A percentile compares a stretch with the other conserved stretches of the same genome.
phyloP scores from a whole-genome alignment of 2,113 vertebrate genomes.

The Xenopus borealis region DNA sequence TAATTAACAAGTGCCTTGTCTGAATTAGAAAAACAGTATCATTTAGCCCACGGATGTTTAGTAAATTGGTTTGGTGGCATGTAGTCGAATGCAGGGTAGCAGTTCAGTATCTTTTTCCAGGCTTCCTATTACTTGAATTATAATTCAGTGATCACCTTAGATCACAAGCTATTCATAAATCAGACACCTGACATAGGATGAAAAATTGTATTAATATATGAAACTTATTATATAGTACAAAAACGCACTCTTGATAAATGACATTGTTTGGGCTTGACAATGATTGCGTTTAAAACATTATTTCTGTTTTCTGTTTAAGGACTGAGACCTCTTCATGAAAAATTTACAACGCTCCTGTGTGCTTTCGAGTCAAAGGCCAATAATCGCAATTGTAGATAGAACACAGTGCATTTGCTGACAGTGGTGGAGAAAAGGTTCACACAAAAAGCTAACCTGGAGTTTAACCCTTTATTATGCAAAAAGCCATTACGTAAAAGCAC shows the following conservation, averaged over 20 bases:
- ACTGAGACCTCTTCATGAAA: slow-evolving; percentile 90
- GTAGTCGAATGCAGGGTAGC: slow-evolving; percentile 75
- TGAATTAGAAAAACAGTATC: slow-evolving; percentile 83
- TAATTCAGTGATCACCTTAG: slow-evolving; percentile 99
- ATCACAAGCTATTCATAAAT: slow-evolving; percentile 98
- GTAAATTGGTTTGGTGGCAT: slow-evolving; percentile 77
- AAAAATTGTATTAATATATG: slow-evolving; percentile 99
- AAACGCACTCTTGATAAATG: slow-evolving; percentile 99
- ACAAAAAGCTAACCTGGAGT: too few relatives aligned
- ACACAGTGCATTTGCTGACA: slow-evolving; percentile 71
- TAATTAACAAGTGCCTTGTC: slow-evolving; percentile 88
- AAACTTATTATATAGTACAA: slow-evolving; percentile 99
- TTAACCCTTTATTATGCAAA: too few relatives aligned
- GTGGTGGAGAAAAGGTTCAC: slow-evolving; percentile 56
- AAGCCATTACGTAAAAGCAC: too few relatives aligned
- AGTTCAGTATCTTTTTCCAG: slow-evolving; percentile 72
- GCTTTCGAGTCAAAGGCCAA: slow-evolving; percentile 85
- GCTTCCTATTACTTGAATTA: slow-evolving; percentile 96
- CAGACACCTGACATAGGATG: slow-evolving; percentile 98
- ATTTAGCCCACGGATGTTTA: slow-evolving; percentile 86
- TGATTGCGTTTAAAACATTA: slow-evolving; percentile 99
- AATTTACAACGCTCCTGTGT: slow-evolving; percentile 91
- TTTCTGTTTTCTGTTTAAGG: slow-evolving; percentile 92
- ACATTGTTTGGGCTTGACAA: slow-evolving; percentile 99
- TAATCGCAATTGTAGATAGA: slow-evolving; percentile 72